phyloP scores from a whole-genome alignment of 2,797 vertebrate genomes.

The Cirrhinus molitorella region DNA sequence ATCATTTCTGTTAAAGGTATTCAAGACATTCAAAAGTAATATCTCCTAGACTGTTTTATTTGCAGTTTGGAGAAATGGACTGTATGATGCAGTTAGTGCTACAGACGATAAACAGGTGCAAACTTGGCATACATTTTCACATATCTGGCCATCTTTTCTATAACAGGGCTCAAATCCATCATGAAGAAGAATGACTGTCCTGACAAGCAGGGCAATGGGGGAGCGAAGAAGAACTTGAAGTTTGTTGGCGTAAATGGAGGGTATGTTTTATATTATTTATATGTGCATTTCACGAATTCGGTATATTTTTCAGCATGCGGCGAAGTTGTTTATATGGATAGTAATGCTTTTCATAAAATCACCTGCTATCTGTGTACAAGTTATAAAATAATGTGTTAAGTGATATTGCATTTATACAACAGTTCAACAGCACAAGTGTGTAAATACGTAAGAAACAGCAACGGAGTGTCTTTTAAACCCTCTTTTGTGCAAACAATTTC shows the following conservation, averaged over 20 bases:
- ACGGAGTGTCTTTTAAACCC: too few species aligned
- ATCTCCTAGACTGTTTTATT: background rate
- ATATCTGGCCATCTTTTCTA: constrained; percentile 69
- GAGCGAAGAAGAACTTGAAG: constrained; percentile 99
- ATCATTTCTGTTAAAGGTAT: constrained; percentile 30
- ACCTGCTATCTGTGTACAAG: constrained; percentile 36
- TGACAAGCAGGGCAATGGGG: constrained; percentile 87
- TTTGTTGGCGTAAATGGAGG: constrained; percentile 99
- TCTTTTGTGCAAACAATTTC: too few species aligned
- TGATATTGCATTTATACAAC: too few species aligned
- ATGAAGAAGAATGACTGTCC: constrained; percentile 98
- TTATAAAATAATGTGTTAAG: background rate
- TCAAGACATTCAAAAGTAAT: constrained; percentile 5
- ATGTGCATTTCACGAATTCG: constrained; percentile 2
- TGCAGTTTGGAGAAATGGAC: too few species aligned
- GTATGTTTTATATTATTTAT: constrained; percentile 81
- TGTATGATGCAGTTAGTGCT: background rate
- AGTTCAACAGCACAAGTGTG: too few species aligned
- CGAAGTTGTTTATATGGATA: constrained; percentile 1
- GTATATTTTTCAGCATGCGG: constrained; percentile 30
- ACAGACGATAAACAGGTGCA: background rate
- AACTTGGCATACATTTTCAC: constrained; percentile 31
- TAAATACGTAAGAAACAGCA: too few species aligned
- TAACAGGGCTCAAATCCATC: constrained; percentile 96
- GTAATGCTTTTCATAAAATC: constrained; percentile 35